Base-by-base conservation (phyloP, 2,888 invertebrate genomes). In the Polymixis flavicincta region DNA sequence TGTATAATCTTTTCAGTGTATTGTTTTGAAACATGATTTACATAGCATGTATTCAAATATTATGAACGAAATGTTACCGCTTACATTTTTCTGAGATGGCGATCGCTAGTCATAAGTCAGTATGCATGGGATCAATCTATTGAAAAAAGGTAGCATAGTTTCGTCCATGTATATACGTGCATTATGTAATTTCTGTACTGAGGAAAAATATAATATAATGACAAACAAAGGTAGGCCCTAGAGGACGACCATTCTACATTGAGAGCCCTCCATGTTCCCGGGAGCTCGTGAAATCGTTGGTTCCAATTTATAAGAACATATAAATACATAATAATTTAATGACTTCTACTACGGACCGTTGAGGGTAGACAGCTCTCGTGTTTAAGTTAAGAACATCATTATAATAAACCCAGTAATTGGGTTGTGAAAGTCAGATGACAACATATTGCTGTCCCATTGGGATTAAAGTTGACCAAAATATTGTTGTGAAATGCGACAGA, bases 1-100 rank as follows among this genome's bases (percentile, higher is more conserved):
- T 90, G 87, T 89, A 87, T 73, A 82, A 85, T 89, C 86, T 88
- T 87, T 89, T 89, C 84, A 83, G 86, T 87, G 83, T 86, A 77
- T 19, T 32, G 71, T 60, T 60, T 64, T 59, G 42, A 55, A 76
- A 76, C 61, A 75, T 63, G 54, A 37, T 79, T 79, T 66, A 69
- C 60, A 52, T 57, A 52, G 83, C 67, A 83, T 80, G 78, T 78
- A 50, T 59, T 65, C 54, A 32, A 63, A 50, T 76, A 25, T 50
- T 69, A 42, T 42, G 55, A 65, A 60, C 42, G 64, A 79, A 76
- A 68, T 54, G 11, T 59, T n/a, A 64, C 5, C 0, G 74, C 42
- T 69, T 37, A 69, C 42, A 55, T 60, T 60, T 80, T 48, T 74
- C 45, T 14, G 52, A 55, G 42, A 63, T 55, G n/a, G 64, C 6